A percentile compares a stretch with the other conserved stretches of the same genome.
These are phyloP conservation scores for Australoheros scitulus DNA, from an alignment of 2,113 vertebrate genomes.

Conservation along the genomic window DNA sequence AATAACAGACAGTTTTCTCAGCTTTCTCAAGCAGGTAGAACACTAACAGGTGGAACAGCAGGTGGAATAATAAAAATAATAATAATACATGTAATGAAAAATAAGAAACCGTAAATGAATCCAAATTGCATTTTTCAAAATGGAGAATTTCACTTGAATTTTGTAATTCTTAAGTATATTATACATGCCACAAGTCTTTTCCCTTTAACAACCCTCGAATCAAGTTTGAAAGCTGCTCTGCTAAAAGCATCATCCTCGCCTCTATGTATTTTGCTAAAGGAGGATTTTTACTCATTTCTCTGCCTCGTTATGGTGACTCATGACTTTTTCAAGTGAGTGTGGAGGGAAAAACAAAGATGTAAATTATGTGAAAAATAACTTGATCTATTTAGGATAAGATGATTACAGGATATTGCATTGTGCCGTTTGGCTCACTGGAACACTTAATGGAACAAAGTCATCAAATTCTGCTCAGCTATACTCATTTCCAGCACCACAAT, in stretches of 20 bases:
- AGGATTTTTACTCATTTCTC: not conserved
- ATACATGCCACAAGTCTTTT: not conserved
- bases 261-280: not conserved
- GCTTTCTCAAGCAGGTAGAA: not conserved
- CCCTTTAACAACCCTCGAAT: not conserved
- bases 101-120: not conserved
- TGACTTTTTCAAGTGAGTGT: not conserved
- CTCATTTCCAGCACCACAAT: not conserved
- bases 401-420: not conserved
- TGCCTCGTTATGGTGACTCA: not conserved
- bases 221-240: not conserved
- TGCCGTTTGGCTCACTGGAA: not conserved
- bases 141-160: not conserved
- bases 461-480: not conserved
- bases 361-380: not conserved
- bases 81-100: not conserved
- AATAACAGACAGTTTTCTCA: not conserved
- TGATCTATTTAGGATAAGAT: not conserved
- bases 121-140: not conserved
- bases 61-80: not conserved
- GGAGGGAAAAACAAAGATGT: not conserved
- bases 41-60: not conserved
- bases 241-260: not conserved
- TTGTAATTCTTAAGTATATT: not conserved
- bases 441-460: not conserved